A percentile compares a stretch with the other conserved stretches of the same genome.
These are phyloP conservation scores for Eulemur macaco DNA, from an alignment of 2,113 vertebrate species.

Conservation along the genomic window DNA sequence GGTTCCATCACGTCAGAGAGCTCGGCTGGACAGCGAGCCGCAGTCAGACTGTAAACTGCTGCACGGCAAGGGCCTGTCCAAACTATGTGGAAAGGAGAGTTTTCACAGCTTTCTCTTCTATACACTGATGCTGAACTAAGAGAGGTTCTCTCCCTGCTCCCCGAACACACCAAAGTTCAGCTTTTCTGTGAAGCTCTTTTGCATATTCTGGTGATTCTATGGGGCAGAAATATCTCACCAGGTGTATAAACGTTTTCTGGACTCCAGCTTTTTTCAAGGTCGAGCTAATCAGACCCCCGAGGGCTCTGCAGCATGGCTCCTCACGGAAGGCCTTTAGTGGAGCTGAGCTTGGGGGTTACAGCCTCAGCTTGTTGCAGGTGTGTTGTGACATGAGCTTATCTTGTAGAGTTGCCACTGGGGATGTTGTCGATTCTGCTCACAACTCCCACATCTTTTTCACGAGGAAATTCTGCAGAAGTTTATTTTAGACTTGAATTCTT, in stretches of 20 bases:
- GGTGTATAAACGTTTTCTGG: not conserved
- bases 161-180: fast-evolving
- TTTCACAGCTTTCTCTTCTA: not conserved
- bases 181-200: not conserved
- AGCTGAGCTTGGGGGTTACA: fast-evolving
- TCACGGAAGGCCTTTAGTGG: not conserved
- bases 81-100: fast-evolving
- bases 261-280: not conserved
- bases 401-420: fast-evolving
- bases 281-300: fast-evolving
- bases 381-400: not conserved
- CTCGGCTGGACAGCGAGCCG: fast-evolving
- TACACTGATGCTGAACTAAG: fast-evolving
- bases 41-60: fast-evolving
- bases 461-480: not conserved
- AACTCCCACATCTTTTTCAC: fast-evolving
- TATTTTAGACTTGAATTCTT: not conserved
- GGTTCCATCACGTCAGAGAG: fast-evolving
- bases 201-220: fast-evolving
- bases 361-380: not conserved
- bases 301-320: fast-evolving
- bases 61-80: not conserved
- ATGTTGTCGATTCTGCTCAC: fast-evolving
- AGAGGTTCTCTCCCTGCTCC: fast-evolving
- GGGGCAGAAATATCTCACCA: fast-evolving